phyloP scores from a whole-genome alignment of 2,113 vertebrate genomes.

The Isurus oxyrinchus region DNA sequence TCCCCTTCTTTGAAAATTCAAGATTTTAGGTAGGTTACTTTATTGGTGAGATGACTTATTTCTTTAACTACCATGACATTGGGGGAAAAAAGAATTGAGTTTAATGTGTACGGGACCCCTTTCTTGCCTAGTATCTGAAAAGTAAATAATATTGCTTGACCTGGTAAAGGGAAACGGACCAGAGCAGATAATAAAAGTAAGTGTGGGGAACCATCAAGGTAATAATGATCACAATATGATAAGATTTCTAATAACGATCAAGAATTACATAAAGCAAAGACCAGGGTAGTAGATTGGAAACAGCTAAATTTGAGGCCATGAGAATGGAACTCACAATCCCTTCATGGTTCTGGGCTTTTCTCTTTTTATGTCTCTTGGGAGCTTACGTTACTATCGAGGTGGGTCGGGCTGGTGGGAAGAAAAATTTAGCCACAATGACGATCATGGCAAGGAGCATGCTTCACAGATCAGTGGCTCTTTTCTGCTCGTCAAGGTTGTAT shows the following conservation, averaged over 20 bases:
- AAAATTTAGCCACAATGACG: neutral
- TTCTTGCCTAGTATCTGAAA: too few relatives aligned
- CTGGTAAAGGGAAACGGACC: neutral
- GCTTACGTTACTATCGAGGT: neutral
- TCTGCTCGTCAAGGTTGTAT: neutral
- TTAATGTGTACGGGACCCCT: neutral
- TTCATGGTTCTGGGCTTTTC: neutral
- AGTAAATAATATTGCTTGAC: neutral
- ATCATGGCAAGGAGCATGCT: neutral
- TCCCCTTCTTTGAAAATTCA: neutral
- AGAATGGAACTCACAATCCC: neutral
- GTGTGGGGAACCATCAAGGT: neutral
- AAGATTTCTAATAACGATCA: neutral
- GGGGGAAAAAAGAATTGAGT: neutral
- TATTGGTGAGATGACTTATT: neutral
- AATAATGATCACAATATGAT: neutral
- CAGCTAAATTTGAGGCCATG: neutral
- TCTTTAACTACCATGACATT: neutral
- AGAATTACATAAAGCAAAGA: neutral
- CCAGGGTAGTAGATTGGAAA: neutral
- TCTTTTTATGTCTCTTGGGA: neutral
- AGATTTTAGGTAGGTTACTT: neutral
- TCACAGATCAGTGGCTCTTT: neutral
- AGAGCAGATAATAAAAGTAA: neutral
- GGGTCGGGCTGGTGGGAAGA: neutral